Evolutionary conservation across 2,888 invertebrate genomes (phyloP), one percentile per base, ranked within the genome.

Genomic region (Cosmopolites sordidus): DNA sequence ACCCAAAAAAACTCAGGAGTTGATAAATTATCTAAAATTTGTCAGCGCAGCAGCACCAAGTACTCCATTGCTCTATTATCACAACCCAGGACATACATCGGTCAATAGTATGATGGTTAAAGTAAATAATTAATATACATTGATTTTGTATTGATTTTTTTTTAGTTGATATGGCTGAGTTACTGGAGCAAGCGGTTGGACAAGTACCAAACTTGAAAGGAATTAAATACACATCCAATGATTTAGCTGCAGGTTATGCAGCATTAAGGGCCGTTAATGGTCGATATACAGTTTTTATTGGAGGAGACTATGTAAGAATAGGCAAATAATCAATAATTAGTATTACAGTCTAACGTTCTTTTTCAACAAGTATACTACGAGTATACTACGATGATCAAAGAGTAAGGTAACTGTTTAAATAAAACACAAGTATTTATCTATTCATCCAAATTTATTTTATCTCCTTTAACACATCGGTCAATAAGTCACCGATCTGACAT

Each of bases 41-140:
- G 81, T 92, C 8, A 57, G 60, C 43, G 59, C 58, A n/a, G 59
- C 62, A 2, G 64, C 64, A 6, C 63, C 64, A 1, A 82, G 81
- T 4, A 81, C 85, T 0, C 92, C 92, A 0, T 78, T 92, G 40
- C 76, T 90, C 17, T 91, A 92, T 68, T 92, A 92, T 67, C 91
- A 92, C 66, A 86, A 90, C 62, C 91, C 92, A 0, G 75, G 75
- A 54, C 80, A 84, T 71, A 84, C 84, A 30, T 82, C 82, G 54
- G 83, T 91, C 16, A 80, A 84, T 60, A 75, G 91, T 91, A 76
- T 82, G 83, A 12, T 33, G 9, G 9, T n/a, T 27, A 27, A 27
- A 27, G 27, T 6, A 27, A 27, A 27, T 6, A 27, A 9, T 27
- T 27, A n/a, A n/a, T n/a, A n/a, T n/a, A n/a, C n/a, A n/a, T n/a